Percentiles rank a stretch among this genome's conserved stretches.
Conservation (phyloP, 2,888 invertebrate genomes). For the Eristalis tenax region DNA sequence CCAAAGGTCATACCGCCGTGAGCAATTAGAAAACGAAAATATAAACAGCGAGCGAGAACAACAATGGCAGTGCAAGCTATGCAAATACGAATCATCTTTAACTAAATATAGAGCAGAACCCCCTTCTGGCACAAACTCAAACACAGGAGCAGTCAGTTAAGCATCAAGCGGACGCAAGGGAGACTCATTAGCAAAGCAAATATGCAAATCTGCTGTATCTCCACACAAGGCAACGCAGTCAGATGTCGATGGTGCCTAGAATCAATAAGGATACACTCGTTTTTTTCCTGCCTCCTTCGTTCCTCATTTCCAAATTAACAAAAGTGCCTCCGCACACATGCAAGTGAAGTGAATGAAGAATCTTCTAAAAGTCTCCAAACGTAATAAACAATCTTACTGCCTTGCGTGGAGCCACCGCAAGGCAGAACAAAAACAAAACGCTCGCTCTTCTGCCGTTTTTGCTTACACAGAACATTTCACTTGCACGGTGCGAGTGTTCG, state of each 20-base stretch:
- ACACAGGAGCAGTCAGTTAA: background rate
- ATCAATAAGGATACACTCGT: background rate
- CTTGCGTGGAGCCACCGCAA: conserved; percentile 18
- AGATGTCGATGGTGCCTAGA: background rate
- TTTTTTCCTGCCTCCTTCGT: background rate
- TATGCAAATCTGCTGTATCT: conserved; percentile 22
- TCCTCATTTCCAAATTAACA: background rate
- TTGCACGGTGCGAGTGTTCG: conserved; percentile 33
- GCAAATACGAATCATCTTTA: conserved; percentile 6
- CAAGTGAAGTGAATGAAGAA: conserved; percentile 17
- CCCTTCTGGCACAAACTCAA: background rate
- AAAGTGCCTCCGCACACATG: background rate
- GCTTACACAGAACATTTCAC: conserved; percentile 60
- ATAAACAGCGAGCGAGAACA: background rate
- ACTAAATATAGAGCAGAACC: background rate
- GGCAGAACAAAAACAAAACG: conserved; percentile 38
- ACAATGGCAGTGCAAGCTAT: conserved; percentile 2
- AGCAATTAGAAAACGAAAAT: conserved; percentile 9
- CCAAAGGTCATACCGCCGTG: conserved; percentile 9
- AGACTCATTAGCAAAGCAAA: conserved; percentile 53
- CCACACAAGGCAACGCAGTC: background rate
- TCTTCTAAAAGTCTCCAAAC: conserved; percentile 12
- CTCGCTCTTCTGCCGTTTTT: conserved; percentile 34
- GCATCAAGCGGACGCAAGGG: conserved; percentile 5
- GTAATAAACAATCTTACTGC: conserved; percentile 1